Base-by-base conservation (phyloP, 2,113 vertebrate genomes). In the Malurus elegans region DNA sequence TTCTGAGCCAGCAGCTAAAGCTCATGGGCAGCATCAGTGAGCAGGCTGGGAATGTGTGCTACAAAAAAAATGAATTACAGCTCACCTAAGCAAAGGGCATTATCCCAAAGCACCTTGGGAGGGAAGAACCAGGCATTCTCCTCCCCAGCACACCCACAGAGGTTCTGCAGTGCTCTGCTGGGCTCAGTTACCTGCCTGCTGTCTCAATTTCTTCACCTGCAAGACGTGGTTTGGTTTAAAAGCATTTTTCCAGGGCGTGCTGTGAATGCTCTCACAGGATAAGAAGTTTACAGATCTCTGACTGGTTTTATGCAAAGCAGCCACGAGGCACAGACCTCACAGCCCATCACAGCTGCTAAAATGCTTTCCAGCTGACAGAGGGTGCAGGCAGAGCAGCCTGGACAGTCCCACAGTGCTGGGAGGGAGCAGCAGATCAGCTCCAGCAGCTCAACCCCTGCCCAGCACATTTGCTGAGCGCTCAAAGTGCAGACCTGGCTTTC, bases 381-480 rank as follows among this genome's bases (percentile, higher is more conserved):
- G 20, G 0, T 9, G 36, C 50, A 31, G 51, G 34, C 38, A 42
- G 13, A 72, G n/a, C 3, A 60, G 54, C 54, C 66, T 4, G 14
- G n/a, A 2, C 23, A 19, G 62, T 29, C 42, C 51, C 60, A 13
- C 8, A 1, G 1, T 0, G 21, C 6, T 10, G 56, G 47, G 38
- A 70, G 15, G 23, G 13, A 56, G 9, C 8, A 50, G 45, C 44
- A 78, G 61, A 47, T 47, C 2, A 25, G 79, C 70, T 72, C 20
- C 44, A 20, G 42, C 29, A 44, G 51, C 79, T 23, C 1, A 0
- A 5, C 1, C 42, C 34, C 67, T 14, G 54, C 92, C 9, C 89
- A 28, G 75, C 17, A 4, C 29, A 60, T 32, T 40, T 40, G 20
- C n/a, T 5, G 48, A 18, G 66, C 5, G 16, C 86, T 80, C 10